Base-by-base conservation (phyloP, 2,888 invertebrate species). In the Eurois occulta region DNA sequence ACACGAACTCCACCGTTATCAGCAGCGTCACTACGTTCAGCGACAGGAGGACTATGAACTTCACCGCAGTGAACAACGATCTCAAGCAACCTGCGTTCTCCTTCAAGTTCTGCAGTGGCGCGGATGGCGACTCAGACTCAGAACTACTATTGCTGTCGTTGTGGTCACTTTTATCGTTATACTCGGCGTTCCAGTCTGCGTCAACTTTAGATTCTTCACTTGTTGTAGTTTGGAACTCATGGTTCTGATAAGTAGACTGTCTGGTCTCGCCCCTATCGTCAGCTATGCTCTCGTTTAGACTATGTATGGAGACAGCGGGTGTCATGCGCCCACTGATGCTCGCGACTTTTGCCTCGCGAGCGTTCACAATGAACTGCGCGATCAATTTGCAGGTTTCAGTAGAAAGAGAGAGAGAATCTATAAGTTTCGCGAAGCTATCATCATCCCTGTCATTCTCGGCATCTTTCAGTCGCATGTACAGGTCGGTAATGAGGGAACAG, bases 261-360 rank as follows among this genome's bases (percentile, higher is more conserved):
- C 16, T 38, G 55, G 89, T 83, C 18, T 88, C 77, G 48, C 71
- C 62, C 11, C 77, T 75, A 55, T 71, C 75, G 62, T 75, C 76
- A 46, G 86, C 86, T 18, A 90, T 62, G 3, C 91, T 83, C n/a
- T 94, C 94, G 66, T 90, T 86, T 18, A 95, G 78, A 71, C 93
- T 95, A 74, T 93, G 94, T 67, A 96, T 94, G 28, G 96, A 95
- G 16, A 95, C 89, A 3, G 91, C 88, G 24, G 91, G 86, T 5
- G 94, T 94, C 68, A 90, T 55, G 41, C 80, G 84, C 35, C 83
- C 85, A 32, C 71, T 67, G 43, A 43, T n/a, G 48, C 48, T 64
- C 38, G 64, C 46, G 28, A 38, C 24, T 58, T 77, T 84, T n/a
- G 72, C 77, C 41, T 85, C 83, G 48, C 86, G 89, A 67, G 91